phyloP scores from a whole-genome alignment of 2,113 vertebrate genomes.

The Pseudolaguvia tuberculata region DNA sequence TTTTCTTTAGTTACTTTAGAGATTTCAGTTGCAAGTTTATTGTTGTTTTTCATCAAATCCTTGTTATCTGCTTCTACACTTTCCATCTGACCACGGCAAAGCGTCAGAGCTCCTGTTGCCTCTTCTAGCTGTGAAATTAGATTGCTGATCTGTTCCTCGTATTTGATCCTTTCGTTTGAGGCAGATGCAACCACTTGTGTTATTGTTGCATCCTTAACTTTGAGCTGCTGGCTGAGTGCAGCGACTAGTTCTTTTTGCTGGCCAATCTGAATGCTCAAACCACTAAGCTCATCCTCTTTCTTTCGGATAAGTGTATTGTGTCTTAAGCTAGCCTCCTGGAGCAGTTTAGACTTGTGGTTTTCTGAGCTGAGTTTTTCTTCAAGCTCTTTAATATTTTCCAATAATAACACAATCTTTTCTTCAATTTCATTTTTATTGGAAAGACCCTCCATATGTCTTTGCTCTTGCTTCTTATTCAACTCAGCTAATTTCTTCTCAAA shows the following conservation, averaged over 20 bases:
- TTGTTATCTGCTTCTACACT: conserved; percentile 56
- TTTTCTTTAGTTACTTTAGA: conserved; percentile 71
- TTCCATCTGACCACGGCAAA: conserved; percentile 49
- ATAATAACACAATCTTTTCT: conserved; percentile 56
- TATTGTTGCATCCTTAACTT: conserved; percentile 72
- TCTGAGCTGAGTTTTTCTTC: conserved; percentile 53
- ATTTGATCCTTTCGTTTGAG: conserved; percentile 72
- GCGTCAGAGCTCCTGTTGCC: conserved; percentile 54
- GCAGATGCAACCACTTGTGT: conserved; percentile 71
- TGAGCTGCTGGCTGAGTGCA: conserved; percentile 73
- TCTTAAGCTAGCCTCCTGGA: conserved; percentile 54
- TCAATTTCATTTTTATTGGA: conserved; percentile 54
- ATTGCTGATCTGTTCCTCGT: conserved; percentile 62
- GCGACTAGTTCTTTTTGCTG: conserved; percentile 78
- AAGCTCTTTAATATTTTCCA: conserved; percentile 56
- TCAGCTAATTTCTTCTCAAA: conserved; percentile 56
- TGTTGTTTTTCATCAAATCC: conserved; percentile 60
- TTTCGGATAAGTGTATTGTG: conserved; percentile 50
- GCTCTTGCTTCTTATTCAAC: conserved; percentile 44
- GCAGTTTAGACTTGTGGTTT: conserved; percentile 42
- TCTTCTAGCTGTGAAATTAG: conserved; percentile 64
- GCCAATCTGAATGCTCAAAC: conserved; percentile 67
- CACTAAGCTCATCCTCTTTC: conserved; percentile 65
- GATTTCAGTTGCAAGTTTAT: conserved; percentile 60
- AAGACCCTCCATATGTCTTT: conserved; percentile 53